Conservation (phyloP, 2,797 vertebrate genomes). For the Acanthurus lineatus region DNA sequence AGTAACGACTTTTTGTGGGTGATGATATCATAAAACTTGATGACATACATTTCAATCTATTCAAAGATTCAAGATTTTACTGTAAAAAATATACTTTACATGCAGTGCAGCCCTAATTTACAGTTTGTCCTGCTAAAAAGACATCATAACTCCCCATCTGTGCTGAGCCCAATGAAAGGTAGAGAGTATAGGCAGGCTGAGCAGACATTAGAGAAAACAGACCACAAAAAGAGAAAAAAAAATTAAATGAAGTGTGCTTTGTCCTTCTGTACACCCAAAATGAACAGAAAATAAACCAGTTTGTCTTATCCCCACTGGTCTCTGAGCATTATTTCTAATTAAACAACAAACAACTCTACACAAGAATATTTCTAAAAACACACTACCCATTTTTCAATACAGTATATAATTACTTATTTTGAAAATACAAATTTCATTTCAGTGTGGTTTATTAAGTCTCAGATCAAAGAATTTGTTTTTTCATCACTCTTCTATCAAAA, state of each 20-base stretch:
- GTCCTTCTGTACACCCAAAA: neutral
- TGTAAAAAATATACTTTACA: no score
- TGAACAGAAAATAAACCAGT: conserved; percentile 28
- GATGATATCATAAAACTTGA: no score
- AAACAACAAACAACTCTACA: conserved; percentile 39
- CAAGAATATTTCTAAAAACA: conserved; percentile 20
- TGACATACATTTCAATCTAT: no score
- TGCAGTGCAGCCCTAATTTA: no score
- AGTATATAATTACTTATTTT: conserved; percentile 8
- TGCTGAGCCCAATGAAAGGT: neutral
- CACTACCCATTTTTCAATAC: conserved; percentile 11
- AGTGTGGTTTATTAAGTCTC: neutral
- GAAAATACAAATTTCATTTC: neutral
- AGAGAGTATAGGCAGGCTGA: neutral
- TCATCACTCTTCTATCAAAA: conserved; percentile 24
- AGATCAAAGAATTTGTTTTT: conserved; percentile 11
- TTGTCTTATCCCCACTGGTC: conserved; percentile 25
- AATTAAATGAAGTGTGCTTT: neutral
- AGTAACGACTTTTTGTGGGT: no score
- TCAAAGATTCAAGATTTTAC: no score
- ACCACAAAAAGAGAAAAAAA: neutral
- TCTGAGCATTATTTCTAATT: conserved; percentile 30
- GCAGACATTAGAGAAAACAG: neutral
- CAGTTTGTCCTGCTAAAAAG: neutral
- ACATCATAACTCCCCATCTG: neutral